A percentile compares a stretch with the other conserved stretches of the same genome.
Conservation (phyloP, 1,140 invertebrate species). For the Brachionus plicatilis region DNA sequence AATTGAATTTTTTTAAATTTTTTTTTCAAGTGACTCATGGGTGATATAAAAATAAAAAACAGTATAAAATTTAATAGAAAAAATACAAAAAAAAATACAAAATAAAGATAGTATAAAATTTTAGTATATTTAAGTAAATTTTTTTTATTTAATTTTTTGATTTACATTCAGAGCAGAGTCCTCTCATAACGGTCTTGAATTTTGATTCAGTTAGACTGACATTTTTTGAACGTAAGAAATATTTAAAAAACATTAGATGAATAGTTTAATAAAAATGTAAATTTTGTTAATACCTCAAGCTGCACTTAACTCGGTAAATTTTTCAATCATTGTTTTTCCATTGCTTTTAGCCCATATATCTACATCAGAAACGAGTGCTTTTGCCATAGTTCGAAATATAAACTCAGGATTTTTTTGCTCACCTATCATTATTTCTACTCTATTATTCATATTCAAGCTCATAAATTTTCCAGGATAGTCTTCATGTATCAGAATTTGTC, state of each 20-base stretch:
- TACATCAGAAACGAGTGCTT: too few species aligned
- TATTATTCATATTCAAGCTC: too few species aligned
- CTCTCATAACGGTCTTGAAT: background rate
- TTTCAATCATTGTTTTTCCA: background rate
- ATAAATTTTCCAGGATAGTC: too few species aligned
- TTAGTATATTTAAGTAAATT: background rate
- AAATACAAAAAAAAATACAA: background rate
- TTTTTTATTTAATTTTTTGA: background rate
- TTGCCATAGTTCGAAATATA: too few species aligned
- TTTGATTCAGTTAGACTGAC: background rate
- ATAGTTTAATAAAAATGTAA: background rate
- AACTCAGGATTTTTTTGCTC: too few species aligned
- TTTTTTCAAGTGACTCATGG: background rate
- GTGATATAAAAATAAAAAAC: background rate
- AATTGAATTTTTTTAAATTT: background rate
- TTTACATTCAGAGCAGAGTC: background rate
- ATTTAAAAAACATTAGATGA: background rate
- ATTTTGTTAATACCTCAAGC: background rate
- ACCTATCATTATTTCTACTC: too few species aligned
- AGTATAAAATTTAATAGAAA: background rate
- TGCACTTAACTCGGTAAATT: background rate
- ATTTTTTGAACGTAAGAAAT: conserved; percentile 9
- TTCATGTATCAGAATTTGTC: background rate
- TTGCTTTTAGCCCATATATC: background rate
- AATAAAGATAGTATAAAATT: background rate